phyloP scores from a whole-genome alignment of 2,113 vertebrate species.

The Eubucco bourcierii region DNA sequence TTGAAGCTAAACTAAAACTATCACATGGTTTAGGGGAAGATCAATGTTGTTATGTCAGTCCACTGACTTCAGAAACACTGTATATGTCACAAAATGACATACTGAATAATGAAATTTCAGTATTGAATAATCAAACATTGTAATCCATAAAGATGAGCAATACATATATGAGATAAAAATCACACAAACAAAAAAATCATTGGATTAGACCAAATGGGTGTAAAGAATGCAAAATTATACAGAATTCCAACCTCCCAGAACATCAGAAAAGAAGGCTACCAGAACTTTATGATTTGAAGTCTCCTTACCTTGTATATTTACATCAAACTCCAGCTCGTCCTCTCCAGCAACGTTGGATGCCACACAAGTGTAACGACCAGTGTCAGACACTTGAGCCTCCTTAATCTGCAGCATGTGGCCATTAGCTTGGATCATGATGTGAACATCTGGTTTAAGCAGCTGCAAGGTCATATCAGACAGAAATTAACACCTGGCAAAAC shows the following conservation, averaged over 20 bases:
- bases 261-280: neutral
- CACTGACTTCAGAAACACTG: neutral
- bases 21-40: neutral
- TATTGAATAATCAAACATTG: neutral
- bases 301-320: slow-evolving; percentile 97
- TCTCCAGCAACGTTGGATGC: slow-evolving; percentile 94
- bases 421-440: slow-evolving; percentile 78
- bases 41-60: neutral
- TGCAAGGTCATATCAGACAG: slow-evolving; percentile 59
- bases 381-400: slow-evolving; percentile 89
- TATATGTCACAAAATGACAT: neutral
- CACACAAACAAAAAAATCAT: neutral
- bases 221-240: neutral
- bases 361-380: slow-evolving; percentile 91
- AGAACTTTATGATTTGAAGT: neutral
- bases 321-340: slow-evolving; percentile 98
- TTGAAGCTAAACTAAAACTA: neutral
- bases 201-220: neutral
- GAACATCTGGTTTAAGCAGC: slow-evolving; percentile 81
- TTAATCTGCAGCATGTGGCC: slow-evolving; percentile 87
- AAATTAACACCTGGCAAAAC: neutral
- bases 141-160: neutral
- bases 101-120: neutral
- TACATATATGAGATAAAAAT: neutral
- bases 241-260: neutral